phyloP scores from a whole-genome alignment of 2,888 invertebrate genomes.

The Hypselothyrea guttata region DNA sequence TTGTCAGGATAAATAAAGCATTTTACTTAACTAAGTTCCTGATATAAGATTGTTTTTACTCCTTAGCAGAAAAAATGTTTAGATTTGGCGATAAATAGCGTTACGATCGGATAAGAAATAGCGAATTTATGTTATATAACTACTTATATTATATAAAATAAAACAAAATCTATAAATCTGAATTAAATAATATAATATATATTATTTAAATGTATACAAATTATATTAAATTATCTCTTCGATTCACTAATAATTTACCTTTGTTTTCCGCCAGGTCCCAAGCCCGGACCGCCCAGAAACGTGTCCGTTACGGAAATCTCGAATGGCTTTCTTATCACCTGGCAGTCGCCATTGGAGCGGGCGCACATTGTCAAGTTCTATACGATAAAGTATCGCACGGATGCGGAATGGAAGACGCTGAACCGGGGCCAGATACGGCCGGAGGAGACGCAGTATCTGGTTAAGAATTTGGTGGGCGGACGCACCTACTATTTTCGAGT shows the following conservation, averaged over 20 bases:
- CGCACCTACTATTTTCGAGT: conserved; percentile 96
- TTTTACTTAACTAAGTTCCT: no score
- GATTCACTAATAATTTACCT: conserved; percentile 1
- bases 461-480: conserved; percentile 95
- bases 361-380: conserved; percentile 93
- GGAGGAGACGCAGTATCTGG: conserved; percentile 95
- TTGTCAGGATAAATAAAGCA: no score
- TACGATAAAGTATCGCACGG: conserved; percentile 95
- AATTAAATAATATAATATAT: no score
- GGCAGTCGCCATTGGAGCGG: conserved; percentile 92
- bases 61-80: no score
- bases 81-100: no score
- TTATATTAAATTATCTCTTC: neutral
- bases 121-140: no score
- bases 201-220: no score
- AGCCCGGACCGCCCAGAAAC: conserved; percentile 95
- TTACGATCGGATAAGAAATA: no score
- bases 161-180: no score
- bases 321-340: conserved; percentile 94
- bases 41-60: no score
- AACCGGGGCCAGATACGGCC: conserved; percentile 94
- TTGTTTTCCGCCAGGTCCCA: conserved; percentile 87
- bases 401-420: conserved; percentile 93
- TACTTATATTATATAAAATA: no score
- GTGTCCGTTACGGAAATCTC: conserved; percentile 94